Evolutionary conservation across 2,888 invertebrate genomes (phyloP).

Genomic region (Caenorhabditis wallacei): DNA sequence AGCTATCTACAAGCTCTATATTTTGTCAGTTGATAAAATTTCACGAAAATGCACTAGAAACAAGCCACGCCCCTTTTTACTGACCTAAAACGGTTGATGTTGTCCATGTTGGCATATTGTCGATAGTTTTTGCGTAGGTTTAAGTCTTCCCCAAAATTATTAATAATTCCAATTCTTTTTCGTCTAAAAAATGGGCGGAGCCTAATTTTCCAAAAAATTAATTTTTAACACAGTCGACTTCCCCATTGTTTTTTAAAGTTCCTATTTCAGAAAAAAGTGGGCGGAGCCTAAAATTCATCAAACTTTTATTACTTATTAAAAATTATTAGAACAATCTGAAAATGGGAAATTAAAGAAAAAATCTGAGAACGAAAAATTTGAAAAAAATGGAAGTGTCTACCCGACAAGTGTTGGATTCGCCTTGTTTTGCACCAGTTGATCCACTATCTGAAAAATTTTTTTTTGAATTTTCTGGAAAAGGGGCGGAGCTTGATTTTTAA

Average conservation of each 20-base stretch:
- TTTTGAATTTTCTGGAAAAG: not conserved
- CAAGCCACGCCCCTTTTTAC: not conserved
- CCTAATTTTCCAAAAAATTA: too few species aligned
- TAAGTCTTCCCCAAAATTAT: too few species aligned
- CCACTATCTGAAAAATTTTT: conserved; percentile 61
- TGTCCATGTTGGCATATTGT: conserved; percentile 71
- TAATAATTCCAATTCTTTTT: too few species aligned
- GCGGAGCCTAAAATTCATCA: too few species aligned
- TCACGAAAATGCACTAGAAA: not conserved
- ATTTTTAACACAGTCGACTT: too few species aligned
- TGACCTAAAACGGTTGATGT: conserved; percentile 69
- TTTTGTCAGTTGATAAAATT: too few species aligned
- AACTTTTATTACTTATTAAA: too few species aligned
- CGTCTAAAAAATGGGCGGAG: too few species aligned
- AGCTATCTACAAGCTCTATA: too few species aligned
- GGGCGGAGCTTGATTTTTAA: too few species aligned
- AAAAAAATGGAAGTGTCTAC: conserved; percentile 11
- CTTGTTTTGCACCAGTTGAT: conserved; percentile 69
- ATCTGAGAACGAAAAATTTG: not conserved
- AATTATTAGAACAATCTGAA: not conserved
- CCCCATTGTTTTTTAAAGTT: too few species aligned
- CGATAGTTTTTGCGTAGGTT: conserved; percentile 70
- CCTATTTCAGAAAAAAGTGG: too few species aligned
- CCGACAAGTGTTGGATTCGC: conserved; percentile 74
- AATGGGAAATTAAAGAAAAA: not conserved